Percentiles rank a stretch among this genome's conserved stretches.
These are phyloP conservation scores for Lordiphosa clarofinis DNA, from an alignment of 1,140 invertebrate species.

Conservation along the genomic window DNA sequence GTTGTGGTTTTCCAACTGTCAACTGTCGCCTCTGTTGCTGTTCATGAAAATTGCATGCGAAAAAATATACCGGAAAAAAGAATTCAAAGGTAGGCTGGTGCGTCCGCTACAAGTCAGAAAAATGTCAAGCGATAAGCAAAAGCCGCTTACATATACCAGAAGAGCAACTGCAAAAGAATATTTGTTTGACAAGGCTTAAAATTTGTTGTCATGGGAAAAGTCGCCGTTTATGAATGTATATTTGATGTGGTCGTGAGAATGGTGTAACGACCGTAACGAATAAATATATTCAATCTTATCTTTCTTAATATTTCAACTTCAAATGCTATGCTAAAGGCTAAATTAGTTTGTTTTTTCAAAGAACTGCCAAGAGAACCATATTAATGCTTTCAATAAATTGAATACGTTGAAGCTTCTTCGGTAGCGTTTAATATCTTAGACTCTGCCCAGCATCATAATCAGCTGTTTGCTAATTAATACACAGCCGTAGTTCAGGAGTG, in stretches of 20 bases:
- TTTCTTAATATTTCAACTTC: no score
- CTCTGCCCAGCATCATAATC: no score
- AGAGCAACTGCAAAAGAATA: not conserved
- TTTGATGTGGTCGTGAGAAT: not conserved
- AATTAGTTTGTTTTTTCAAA: no score
- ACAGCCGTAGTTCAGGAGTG: no score
- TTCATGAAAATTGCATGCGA: constrained; percentile 35
- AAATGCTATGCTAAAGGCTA: no score
- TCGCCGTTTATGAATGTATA: not conserved
- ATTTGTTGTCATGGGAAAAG: not conserved
- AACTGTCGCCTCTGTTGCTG: constrained; percentile 22
- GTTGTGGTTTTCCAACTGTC: constrained; percentile 25
- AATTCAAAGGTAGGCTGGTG: not conserved
- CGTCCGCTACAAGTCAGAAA: constrained; percentile 38
- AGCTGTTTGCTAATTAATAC: no score
- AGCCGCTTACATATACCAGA: constrained; percentile 48
- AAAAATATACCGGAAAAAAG: not conserved
- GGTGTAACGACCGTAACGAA: not conserved
- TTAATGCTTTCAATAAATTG: no score
- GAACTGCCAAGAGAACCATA: no score
- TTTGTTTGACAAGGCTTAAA: not conserved
- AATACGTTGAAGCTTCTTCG: no score
- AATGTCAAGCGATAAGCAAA: constrained; percentile 57
- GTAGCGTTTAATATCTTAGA: no score
- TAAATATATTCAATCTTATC: not conserved